These are phyloP conservation scores for Aricia agestis DNA, from an alignment of 1,140 invertebrate genomes.

Conservation along the genomic window DNA sequence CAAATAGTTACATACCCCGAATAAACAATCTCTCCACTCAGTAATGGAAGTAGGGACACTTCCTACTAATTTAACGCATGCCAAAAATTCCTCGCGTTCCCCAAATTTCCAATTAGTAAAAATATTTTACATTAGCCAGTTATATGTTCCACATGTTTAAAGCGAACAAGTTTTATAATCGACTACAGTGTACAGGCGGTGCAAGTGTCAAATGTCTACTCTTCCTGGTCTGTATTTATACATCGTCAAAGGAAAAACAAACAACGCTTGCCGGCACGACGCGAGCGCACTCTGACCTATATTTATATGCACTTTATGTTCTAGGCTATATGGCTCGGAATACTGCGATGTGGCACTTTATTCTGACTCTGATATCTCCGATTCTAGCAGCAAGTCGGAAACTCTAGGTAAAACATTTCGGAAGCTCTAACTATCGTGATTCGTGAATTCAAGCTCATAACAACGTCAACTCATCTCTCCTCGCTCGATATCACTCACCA, in stretches of 20 bases:
- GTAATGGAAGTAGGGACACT: neutral
- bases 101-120: neutral
- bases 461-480: too few relatives aligned
- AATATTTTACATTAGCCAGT: slow-evolving; percentile 1
- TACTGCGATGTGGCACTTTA: neutral
- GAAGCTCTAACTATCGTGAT: neutral
- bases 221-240: slow-evolving; percentile 68
- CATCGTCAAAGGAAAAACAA: slow-evolving; percentile 66
- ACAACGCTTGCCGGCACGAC: slow-evolving; percentile 52
- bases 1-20: neutral
- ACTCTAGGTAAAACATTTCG: too few relatives aligned
- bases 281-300: slow-evolving; percentile 29
- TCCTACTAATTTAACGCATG: neutral
- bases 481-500: slow-evolving; percentile 44
- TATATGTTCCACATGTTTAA: slow-evolving; percentile 3
- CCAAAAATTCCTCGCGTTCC: neutral
- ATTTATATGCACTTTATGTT: slow-evolving; percentile 34
- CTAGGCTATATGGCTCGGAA: slow-evolving; percentile 22
- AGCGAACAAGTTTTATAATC: neutral
- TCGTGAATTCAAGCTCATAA: too few relatives aligned
- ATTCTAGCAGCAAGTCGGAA: too few relatives aligned
- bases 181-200: neutral
- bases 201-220: slow-evolving; percentile 39
- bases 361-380: too few relatives aligned
- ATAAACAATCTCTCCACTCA: neutral